Evolutionary conservation across 1,140 invertebrate genomes (phyloP).

Genomic region (Bicyclus anynana): DNA sequence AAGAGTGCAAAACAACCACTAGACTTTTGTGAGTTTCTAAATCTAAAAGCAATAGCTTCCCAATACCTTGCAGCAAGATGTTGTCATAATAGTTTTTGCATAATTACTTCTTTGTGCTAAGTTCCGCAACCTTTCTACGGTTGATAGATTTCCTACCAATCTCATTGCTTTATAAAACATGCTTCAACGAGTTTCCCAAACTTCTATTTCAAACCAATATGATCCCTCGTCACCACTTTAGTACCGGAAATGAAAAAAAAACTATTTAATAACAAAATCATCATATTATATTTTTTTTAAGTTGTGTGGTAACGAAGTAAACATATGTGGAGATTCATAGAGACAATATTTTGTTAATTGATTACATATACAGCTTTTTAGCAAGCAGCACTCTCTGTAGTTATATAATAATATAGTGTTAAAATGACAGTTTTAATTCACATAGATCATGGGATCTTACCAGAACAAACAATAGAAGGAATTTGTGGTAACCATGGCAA

Average conservation of each 20-base stretch:
- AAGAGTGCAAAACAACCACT: not conserved
- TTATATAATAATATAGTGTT: too few relatives aligned
- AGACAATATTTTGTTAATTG: not conserved
- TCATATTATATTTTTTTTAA: not conserved
- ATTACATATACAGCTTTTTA: not conserved
- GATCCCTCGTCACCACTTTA: constrained; percentile 62
- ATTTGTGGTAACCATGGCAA: too few relatives aligned
- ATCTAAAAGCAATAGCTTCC: constrained; percentile 9
- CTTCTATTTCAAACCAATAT: constrained; percentile 39
- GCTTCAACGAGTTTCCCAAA: constrained; percentile 40
- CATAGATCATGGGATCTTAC: too few relatives aligned
- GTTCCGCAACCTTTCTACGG: constrained; percentile 44
- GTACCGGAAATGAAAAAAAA: constrained; percentile 46
- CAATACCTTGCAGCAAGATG: constrained; percentile 61
- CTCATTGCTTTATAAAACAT: constrained; percentile 51
- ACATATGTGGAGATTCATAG: constrained; percentile 62
- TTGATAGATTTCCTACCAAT: constrained; percentile 42
- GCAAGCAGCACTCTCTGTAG: too few relatives aligned
- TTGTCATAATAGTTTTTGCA: constrained; percentile 62
- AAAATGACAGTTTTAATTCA: too few relatives aligned
- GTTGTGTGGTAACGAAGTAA: constrained; percentile 49
- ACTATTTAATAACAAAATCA: constrained; percentile 7
- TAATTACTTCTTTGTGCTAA: constrained; percentile 36
- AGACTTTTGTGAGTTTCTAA: not conserved
- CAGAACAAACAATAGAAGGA: too few relatives aligned